phyloP scores from a whole-genome alignment of 2,797 vertebrate genomes.

The Falco cherrug region DNA sequence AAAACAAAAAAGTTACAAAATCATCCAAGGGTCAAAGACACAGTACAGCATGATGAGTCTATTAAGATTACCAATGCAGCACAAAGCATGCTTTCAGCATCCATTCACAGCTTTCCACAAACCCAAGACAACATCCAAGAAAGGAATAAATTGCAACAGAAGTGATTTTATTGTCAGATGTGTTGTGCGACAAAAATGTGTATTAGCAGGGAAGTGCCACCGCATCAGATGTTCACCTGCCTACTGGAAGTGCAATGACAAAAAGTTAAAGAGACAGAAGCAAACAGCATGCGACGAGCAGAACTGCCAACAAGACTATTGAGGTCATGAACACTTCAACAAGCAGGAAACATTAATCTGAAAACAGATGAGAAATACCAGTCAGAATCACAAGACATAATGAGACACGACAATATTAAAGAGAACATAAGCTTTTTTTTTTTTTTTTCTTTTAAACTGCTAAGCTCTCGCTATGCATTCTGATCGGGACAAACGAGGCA shows the following conservation, averaged over 20 bases:
- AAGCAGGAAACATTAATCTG: neutral
- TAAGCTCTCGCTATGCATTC: neutral
- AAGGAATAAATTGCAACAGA: neutral
- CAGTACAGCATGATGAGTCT: neutral
- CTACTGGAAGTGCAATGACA: neutral
- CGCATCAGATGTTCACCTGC: neutral
- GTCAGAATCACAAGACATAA: neutral
- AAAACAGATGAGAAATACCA: slow-evolving; percentile 4
- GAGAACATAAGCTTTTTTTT: neutral
- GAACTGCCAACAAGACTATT: neutral
- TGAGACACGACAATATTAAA: neutral
- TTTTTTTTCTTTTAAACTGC: neutral
- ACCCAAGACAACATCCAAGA: neutral
- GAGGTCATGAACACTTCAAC: neutral
- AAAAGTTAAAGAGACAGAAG: neutral
- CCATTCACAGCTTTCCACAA: neutral
- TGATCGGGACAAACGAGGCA: neutral
- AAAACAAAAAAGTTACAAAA: neutral
- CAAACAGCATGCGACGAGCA: neutral
- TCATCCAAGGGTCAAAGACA: neutral
- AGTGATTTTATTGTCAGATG: neutral
- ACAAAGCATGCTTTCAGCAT: neutral
- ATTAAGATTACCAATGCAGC: neutral
- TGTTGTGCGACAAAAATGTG: neutral
- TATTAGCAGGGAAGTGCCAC: neutral